A percentile compares a stretch with the other conserved stretches of the same genome.
These are phyloP conservation scores for human (Homo sapiens) DNA, from an alignment of 2,113 vertebrate genomes.

Conservation along the genomic window DNA sequence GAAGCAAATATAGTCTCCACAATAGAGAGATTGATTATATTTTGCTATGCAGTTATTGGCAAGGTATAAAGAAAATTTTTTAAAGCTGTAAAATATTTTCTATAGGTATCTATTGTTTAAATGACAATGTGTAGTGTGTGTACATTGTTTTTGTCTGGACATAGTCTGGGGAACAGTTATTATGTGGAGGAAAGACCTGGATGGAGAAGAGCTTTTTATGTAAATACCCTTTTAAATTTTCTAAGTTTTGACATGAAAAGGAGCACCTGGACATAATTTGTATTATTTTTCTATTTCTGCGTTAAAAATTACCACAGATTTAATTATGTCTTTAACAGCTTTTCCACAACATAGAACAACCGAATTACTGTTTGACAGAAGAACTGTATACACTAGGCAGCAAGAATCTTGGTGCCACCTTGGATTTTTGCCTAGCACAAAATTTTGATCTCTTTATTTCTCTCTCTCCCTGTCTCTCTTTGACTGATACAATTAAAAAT, in stretches of 20 bases:
- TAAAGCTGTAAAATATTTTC: background rate
- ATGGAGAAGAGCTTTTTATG: background rate
- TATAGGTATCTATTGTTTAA: background rate
- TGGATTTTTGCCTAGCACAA: background rate
- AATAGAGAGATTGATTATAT: background rate
- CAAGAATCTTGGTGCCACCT: background rate
- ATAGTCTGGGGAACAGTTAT: background rate
- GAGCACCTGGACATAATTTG: too few relatives aligned
- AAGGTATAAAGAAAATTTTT: background rate
- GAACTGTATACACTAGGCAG: background rate
- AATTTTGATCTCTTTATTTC: background rate
- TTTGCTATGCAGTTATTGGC: background rate
- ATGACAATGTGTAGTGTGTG: background rate
- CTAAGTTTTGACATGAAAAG: background rate
- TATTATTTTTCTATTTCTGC: background rate
- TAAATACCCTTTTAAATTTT: background rate
- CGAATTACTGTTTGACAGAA: background rate
- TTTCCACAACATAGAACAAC: background rate
- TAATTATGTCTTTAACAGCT: background rate
- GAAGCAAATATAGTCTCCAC: background rate
- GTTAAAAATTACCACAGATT: background rate
- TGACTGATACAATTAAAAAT: background rate
- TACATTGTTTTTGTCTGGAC: background rate
- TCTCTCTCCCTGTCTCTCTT: accelerated
- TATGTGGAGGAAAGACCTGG: background rate